These are phyloP conservation scores for Rhyzopertha dominica DNA, from an alignment of 1,140 invertebrate genomes.

Conservation along the genomic window DNA sequence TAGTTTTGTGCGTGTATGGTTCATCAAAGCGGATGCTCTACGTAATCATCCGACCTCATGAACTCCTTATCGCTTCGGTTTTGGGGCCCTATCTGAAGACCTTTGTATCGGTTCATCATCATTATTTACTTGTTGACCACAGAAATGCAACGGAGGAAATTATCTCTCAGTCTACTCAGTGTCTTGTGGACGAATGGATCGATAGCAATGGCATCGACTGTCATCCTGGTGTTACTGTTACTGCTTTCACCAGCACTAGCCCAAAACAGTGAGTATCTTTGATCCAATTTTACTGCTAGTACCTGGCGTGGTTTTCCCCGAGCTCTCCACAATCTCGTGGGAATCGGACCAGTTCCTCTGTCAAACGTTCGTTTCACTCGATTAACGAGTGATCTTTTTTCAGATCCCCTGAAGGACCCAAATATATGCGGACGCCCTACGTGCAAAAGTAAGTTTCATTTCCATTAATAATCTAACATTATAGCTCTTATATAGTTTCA, in stretches of 20 bases:
- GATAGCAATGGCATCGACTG: background rate
- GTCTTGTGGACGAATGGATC: too few species aligned
- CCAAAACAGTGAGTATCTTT: background rate
- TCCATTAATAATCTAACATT: too few species aligned
- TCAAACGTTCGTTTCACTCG: background rate
- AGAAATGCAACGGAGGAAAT: too few species aligned
- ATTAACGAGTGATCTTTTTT: slow-evolving; percentile 26
- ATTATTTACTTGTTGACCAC: too few species aligned
- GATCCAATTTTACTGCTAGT: background rate
- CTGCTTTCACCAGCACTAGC: background rate
- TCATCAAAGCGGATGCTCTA: too few species aligned
- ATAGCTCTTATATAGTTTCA: too few species aligned
- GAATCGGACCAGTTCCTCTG: background rate
- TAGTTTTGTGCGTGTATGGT: too few species aligned
- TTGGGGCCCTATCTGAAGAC: too few species aligned
- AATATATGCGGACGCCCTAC: slow-evolving; percentile 59
- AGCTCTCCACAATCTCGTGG: slow-evolving; percentile 2
- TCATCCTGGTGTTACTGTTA: background rate
- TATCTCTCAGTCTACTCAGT: too few species aligned
- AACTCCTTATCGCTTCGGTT: too few species aligned
- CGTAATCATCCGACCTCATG: too few species aligned
- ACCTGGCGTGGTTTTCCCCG: background rate
- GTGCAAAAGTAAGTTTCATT: slow-evolving; percentile 54
- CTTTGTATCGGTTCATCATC: too few species aligned
- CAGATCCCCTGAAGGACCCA: slow-evolving; percentile 62